Base-by-base conservation (phyloP, 2,888 invertebrate species). In the Cantharis nigra region DNA sequence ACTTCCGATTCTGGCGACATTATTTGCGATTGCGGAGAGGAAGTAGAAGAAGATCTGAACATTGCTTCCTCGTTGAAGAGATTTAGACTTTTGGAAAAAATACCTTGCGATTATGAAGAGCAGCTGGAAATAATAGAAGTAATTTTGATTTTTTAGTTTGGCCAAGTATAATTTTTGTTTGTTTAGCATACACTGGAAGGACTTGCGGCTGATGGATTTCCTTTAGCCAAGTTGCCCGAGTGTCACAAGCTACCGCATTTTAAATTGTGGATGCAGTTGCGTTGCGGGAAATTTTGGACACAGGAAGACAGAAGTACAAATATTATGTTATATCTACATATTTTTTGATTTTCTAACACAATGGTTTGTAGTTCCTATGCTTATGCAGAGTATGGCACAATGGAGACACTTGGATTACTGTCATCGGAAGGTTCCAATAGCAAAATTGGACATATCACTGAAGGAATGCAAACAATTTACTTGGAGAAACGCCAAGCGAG, bases 171-270 rank as follows among this genome's bases (percentile, higher is more conserved):
- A 16, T n/a, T 67, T 18, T 70, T 11, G 71, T 23, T 28, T 16
- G 23, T 78, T 71, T 70, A 87, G 86, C 83, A 80, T 80, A 82
- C 83, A 13, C 78, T 88, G 63, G 71, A 72, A 11, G 81, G 81
- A 14, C 79, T 89, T 82, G 88, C 87, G 3, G 82, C 85, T 23
- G 89, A 89, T 83, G 88, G 87, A 11, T 89, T 83, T 80, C 87
- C 88, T 9, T 79, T 89, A 14, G 88, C 88, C 2, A 85, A 85
- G 75, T 82, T 89, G 67, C 88, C 88, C 2, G 83, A 87, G 14
- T 83, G 83, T 23, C 81, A 88, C 74, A 85, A 83, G 78, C 81
- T 89, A 30, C 88, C 88, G 0, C 86, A 87, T 78, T 88, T 89
- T 74, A 84, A 84, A 80, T 79, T 88, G 9, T 89, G 89, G 89